Conservation (phyloP, 1,140 invertebrate species). For the Frieseomelitta varia region DNA sequence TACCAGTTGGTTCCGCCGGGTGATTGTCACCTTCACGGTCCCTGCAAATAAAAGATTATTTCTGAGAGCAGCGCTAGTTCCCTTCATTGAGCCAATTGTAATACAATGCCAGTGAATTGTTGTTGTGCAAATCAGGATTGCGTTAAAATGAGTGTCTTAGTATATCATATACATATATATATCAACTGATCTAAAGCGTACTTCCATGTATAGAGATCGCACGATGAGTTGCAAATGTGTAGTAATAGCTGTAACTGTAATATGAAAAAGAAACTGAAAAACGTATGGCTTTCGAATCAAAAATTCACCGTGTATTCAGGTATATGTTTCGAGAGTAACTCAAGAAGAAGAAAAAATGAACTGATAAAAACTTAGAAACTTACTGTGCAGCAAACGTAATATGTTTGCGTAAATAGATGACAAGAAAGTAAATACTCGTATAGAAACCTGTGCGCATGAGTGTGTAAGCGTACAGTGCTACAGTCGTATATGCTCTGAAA, state of each 20-base stretch:
- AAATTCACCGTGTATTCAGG: not conserved
- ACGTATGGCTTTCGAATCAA: not conserved
- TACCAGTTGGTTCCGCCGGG: slow-evolving; percentile 76
- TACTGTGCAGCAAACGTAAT: slow-evolving; percentile 9
- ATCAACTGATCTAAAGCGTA: slow-evolving; percentile 13
- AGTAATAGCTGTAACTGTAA: not conserved
- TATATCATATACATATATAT: not conserved
- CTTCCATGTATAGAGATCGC: slow-evolving; percentile 11
- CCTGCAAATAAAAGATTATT: slow-evolving; percentile 70
- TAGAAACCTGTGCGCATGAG: slow-evolving; percentile 40
- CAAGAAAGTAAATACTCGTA: slow-evolving; percentile 17
- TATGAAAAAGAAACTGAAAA: not conserved
- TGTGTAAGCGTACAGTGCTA: slow-evolving; percentile 59
- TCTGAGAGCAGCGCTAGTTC: slow-evolving; percentile 25
- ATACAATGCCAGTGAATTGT: slow-evolving; percentile 43
- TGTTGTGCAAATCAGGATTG: slow-evolving; percentile 49
- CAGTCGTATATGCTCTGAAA: slow-evolving; percentile 52
- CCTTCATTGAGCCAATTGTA: not conserved
- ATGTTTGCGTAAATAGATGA: slow-evolving; percentile 28
- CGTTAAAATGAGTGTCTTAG: slow-evolving; percentile 16
- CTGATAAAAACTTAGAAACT: slow-evolving; percentile 18
- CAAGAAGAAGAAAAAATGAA: not conserved
- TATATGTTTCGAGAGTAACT: not conserved
- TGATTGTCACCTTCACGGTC: slow-evolving; percentile 81
- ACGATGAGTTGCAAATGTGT: slow-evolving; percentile 7